Conservation (phyloP, 2,797 vertebrate genomes). For the Astyanax mexicanus region DNA sequence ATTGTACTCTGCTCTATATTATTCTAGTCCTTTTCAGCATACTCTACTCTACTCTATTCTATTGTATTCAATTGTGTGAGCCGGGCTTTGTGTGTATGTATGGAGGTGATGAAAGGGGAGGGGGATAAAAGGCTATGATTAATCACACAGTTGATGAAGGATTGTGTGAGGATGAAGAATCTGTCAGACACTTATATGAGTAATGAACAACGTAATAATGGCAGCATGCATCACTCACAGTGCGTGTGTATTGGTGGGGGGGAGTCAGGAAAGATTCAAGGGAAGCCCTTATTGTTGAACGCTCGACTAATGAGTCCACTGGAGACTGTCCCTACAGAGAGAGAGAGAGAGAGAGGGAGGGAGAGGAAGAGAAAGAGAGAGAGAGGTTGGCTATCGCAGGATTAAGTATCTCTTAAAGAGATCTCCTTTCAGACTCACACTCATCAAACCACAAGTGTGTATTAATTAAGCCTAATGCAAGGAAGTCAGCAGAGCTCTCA, state of each 20-base stretch:
- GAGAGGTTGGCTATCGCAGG: constrained; percentile 72
- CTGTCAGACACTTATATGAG: constrained; percentile 50
- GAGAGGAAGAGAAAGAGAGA: constrained; percentile 75
- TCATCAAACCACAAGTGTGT: constrained; percentile 79
- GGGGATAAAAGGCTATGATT: constrained; percentile 41
- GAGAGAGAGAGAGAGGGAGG: constrained; percentile 73
- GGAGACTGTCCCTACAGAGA: constrained; percentile 78
- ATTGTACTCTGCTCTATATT: too few species aligned
- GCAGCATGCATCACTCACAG: constrained; percentile 28
- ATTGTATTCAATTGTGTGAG: not conserved
- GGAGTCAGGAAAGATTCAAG: constrained; percentile 46
- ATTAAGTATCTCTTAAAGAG: constrained; percentile 85
- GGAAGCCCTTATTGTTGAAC: constrained; percentile 68
- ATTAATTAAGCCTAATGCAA: constrained; percentile 82
- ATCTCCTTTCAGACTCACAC: constrained; percentile 80
- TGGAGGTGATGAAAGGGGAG: not conserved
- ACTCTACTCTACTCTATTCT: not conserved
- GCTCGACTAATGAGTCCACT: constrained; percentile 85
- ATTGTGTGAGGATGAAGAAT: constrained; percentile 41
- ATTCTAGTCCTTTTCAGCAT: not conserved
- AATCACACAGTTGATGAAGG: constrained; percentile 42
- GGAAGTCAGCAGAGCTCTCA: constrained; percentile 62
- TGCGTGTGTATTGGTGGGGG: constrained; percentile 20
- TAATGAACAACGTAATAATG: constrained; percentile 55
- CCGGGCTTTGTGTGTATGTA: not conserved